phyloP scores from a whole-genome alignment of 2,113 vertebrate genomes.

The Uropsilus gracilis region DNA sequence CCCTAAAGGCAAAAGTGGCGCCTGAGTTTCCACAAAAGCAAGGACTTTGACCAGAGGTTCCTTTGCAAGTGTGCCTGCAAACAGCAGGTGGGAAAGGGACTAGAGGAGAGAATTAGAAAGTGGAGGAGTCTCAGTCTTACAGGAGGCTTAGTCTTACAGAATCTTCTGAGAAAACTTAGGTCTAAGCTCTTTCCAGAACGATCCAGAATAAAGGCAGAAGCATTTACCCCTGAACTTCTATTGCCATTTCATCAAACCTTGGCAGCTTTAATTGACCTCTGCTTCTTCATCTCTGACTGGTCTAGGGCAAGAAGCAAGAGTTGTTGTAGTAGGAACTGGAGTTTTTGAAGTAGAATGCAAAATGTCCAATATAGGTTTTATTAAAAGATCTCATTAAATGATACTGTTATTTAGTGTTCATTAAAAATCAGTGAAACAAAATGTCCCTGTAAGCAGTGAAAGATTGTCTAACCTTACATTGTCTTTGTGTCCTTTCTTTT shows the following conservation, averaged over 20 bases:
- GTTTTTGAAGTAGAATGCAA: not conserved
- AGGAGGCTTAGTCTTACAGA: not conserved
- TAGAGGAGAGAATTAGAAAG: not conserved
- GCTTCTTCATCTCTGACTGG: not conserved
- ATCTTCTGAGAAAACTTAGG: not conserved
- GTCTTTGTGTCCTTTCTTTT: not conserved
- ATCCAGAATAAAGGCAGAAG: not conserved
- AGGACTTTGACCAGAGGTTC: not conserved
- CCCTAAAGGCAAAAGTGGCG: not conserved
- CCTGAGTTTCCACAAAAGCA: not conserved
- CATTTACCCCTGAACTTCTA: not conserved
- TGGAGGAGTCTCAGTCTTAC: not conserved
- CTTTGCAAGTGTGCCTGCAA: not conserved
- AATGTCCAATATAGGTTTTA: not conserved
- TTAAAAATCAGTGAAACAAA: constrained; percentile 1
- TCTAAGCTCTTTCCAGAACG: not conserved
- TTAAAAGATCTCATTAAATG: not conserved
- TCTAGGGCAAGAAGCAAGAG: not conserved
- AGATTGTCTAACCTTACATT: not conserved
- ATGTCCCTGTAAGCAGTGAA: not conserved
- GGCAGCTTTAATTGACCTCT: not conserved
- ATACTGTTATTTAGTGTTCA: not conserved
- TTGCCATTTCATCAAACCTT: not conserved
- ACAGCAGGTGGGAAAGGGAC: not conserved
- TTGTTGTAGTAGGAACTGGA: not conserved